Base-by-base conservation (phyloP, 1,140 invertebrate genomes). In the Calephelis nemesis region DNA sequence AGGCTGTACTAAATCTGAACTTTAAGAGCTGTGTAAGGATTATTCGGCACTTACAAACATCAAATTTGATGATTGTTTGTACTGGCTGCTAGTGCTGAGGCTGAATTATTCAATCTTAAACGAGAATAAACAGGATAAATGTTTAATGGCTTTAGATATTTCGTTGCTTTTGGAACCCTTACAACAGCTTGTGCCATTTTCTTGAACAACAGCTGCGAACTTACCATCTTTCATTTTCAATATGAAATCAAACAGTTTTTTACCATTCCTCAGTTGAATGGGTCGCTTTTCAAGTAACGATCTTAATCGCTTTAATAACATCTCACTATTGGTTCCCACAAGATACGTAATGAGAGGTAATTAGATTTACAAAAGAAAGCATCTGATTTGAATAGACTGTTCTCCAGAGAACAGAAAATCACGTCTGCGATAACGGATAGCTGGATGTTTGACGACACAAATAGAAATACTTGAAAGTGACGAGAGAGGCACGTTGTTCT, bases 321-420 rank as follows among this genome's bases (percentile, higher is more conserved):
- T 73, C 71, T 65, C 76, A 73, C 73, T 68, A 47, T 60, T 60
- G 60, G 67, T 67, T 78, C 76, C 63, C 76, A 75, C 74, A 74
- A 70, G 76, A 78, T 70, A 71, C 70, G 74, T 73, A 69, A 73
- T 71, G 71, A 66, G 63, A 71, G 73, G 68, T 71, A 78, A 78
- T 78, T 65, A 54, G 12, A 75, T 75, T 72, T 74, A 72, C 68
- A 68, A 73, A 72, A 63, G 71, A 72, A 78, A 78, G 74, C 69
- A 70, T 50, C 65, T 73, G 62, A 78, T 78, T 78, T 78, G 73
- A 72, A 76, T 76, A 65, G 65, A 69, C 69, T 60, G 68, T 76
- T 76, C 73, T 65, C 70, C 73, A 76, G 67, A 73, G 67, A 71
- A 69, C 62, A 68, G 62, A 52, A 54, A 19, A 42, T 19, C 15